A percentile compares a stretch with the other conserved stretches of the same genome.
Conservation (phyloP, 2,797 vertebrate genomes). For the Pteropus rufus region DNA sequence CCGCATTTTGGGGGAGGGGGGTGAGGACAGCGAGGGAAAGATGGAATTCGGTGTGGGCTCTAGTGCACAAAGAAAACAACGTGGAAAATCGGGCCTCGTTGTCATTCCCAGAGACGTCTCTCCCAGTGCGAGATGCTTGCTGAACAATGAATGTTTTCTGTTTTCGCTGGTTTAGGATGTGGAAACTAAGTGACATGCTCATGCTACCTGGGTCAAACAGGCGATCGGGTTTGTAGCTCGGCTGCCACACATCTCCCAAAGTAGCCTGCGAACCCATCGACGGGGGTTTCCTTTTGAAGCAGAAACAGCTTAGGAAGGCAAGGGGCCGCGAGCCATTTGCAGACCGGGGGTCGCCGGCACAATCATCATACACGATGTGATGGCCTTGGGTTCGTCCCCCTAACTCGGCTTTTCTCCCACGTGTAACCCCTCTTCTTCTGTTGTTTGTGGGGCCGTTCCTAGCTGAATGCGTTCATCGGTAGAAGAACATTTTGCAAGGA, state of each 20-base stretch:
- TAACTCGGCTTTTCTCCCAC: rapidly evolving
- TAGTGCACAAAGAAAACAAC: not conserved
- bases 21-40: not conserved
- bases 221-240: too few species aligned
- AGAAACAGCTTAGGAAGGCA: not conserved
- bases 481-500: rapidly evolving
- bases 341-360: rapidly evolving
- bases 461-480: rapidly evolving
- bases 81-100: not conserved
- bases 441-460: not conserved
- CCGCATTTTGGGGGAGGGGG: not conserved
- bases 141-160: not conserved
- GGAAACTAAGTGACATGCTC: too few species aligned
- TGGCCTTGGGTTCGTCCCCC: not conserved
- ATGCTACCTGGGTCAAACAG: too few species aligned
- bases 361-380: rapidly evolving
- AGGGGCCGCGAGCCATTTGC: rapidly evolving
- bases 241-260: not conserved
- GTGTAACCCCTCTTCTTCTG: not conserved
- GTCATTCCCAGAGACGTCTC: not conserved
- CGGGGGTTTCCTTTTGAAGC: not conserved
- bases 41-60: not conserved
- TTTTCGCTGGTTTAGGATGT: not conserved
- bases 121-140: not conserved
- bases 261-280: rapidly evolving